A percentile compares a stretch with the other conserved stretches of the same genome.
These are phyloP conservation scores for Calephelis perditalis DNA, from an alignment of 2,888 invertebrate genomes.

Conservation along the genomic window DNA sequence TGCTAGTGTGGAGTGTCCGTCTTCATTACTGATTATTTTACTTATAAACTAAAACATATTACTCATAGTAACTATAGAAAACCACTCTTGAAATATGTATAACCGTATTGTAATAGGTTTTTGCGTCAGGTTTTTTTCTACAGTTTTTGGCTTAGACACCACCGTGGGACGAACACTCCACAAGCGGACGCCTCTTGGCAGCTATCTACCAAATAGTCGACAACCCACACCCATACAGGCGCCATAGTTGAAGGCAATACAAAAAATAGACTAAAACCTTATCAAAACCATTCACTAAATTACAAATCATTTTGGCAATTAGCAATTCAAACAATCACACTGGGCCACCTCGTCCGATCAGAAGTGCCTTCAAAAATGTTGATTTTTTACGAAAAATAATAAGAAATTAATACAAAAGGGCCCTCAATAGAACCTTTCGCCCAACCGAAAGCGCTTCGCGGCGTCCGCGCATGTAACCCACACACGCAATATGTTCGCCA, in stretches of 20 bases:
- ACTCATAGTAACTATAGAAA: slow-evolving; percentile 26
- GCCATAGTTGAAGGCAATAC: slow-evolving; percentile 90
- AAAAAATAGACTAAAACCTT: slow-evolving; percentile 60
- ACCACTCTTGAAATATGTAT: slow-evolving; percentile 30
- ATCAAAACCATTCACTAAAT: slow-evolving; percentile 41
- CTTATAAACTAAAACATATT: slow-evolving; percentile 28
- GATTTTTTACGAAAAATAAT: slow-evolving; percentile 88
- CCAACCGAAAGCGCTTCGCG: slow-evolving; percentile 79
- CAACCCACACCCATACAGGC: slow-evolving; percentile 83
- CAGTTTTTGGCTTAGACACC: slow-evolving; percentile 16
- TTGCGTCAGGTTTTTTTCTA: slow-evolving; percentile 30
- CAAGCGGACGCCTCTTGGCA: slow-evolving; percentile 61
- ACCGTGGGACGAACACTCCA: slow-evolving; percentile 39
- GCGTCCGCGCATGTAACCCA: slow-evolving; percentile 51
- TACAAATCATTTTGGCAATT: slow-evolving; percentile 40
- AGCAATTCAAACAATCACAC: slow-evolving; percentile 80
- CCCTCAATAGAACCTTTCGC: slow-evolving; percentile 92
- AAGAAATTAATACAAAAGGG: slow-evolving; percentile 87
- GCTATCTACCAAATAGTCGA: slow-evolving; percentile 87
- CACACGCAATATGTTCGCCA: slow-evolving; percentile 54
- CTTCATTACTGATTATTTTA: slow-evolving; percentile 21
- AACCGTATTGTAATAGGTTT: slow-evolving; percentile 32
- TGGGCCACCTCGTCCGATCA: slow-evolving; percentile 96
- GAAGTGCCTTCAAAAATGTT: slow-evolving; percentile 95
- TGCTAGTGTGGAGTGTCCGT: slow-evolving; percentile 46